Percentiles rank a stretch among this genome's conserved stretches.
Conservation (phyloP, 2,797 vertebrate species). For the Enteromius radiatus region DNA sequence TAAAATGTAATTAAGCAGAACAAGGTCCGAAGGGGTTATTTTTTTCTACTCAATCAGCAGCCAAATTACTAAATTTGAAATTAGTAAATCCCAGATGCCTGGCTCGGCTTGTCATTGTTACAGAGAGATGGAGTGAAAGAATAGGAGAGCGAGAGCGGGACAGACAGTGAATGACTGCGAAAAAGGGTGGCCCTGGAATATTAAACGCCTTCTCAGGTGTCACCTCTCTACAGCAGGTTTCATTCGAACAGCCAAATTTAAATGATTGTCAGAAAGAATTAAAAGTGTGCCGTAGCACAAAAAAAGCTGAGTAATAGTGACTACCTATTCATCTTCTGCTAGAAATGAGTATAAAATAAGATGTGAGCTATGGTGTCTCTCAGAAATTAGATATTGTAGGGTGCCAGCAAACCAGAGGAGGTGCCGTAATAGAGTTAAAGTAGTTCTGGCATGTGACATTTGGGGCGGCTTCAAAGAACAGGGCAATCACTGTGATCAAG, state of each 20-base stretch:
- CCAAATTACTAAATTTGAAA: constrained; percentile 78
- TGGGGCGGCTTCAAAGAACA: constrained; percentile 32
- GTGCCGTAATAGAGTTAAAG: constrained; percentile 67
- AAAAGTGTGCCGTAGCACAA: constrained; percentile 58
- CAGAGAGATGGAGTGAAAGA: constrained; percentile 49
- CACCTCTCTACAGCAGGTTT: constrained; percentile 70
- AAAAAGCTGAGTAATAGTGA: constrained; percentile 65
- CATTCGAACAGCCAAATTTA: constrained; percentile 71
- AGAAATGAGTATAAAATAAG: constrained; percentile 57
- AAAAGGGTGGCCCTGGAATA: constrained; percentile 64
- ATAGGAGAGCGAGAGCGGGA: constrained; percentile 31
- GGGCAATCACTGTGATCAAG: constrained; percentile 41
- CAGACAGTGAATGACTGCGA: constrained; percentile 45
- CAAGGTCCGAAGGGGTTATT: constrained; percentile 72
- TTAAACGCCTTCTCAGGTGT: constrained; percentile 72
- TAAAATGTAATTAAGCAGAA: constrained; percentile 85
- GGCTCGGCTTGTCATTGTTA: constrained; percentile 68
- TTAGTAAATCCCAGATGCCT: constrained; percentile 75
- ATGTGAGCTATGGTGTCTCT: constrained; percentile 64
- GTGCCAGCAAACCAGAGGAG: constrained; percentile 45
- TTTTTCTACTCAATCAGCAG: constrained; percentile 76
- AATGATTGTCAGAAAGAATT: constrained; percentile 73
- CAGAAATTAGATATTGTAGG: constrained; percentile 72
- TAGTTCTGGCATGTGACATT: constrained; percentile 50
- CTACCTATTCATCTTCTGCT: constrained; percentile 51